Percentiles rank a stretch among this genome's conserved stretches.
These are phyloP conservation scores for Gavialis gangeticus DNA, from an alignment of 2,113 vertebrate genomes.

Conservation along the genomic window DNA sequence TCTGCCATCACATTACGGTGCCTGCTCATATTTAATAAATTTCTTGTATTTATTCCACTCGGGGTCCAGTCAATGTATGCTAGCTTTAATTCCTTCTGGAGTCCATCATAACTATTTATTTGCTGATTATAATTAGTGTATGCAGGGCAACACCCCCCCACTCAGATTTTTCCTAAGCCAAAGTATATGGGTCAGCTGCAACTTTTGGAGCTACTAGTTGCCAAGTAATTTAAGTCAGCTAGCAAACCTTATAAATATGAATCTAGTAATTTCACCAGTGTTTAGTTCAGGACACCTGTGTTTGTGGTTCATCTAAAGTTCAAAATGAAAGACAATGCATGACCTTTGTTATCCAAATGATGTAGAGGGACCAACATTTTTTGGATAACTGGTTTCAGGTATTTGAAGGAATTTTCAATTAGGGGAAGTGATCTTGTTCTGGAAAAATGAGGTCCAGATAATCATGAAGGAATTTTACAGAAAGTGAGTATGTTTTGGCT, in stretches of 20 bases:
- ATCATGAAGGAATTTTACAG: not conserved
- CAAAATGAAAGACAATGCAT: not conserved
- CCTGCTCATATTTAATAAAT: not conserved
- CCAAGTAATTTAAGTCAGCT: not conserved
- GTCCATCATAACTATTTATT: not conserved
- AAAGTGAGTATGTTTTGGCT: not conserved
- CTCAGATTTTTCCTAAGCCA: not conserved
- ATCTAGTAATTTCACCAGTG: not conserved
- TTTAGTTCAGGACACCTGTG: not conserved
- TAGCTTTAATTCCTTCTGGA: not conserved
- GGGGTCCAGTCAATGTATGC: not conserved
- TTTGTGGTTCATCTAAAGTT: not conserved
- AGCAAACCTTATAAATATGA: not conserved
- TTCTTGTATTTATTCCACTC: not conserved
- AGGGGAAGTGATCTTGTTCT: not conserved
- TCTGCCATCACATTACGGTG: not conserved
- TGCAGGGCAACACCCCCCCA: not conserved
- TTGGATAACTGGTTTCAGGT: not conserved
- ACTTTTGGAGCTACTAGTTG: not conserved
- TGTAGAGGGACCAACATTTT: not conserved
- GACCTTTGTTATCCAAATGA: not conserved
- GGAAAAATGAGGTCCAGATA: not conserved
- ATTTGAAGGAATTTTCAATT: not conserved
- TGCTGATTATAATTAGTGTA: not conserved
- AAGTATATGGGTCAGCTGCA: not conserved